Conservation (phyloP, 2,113 vertebrate genomes). For the Trogon surrucura region DNA sequence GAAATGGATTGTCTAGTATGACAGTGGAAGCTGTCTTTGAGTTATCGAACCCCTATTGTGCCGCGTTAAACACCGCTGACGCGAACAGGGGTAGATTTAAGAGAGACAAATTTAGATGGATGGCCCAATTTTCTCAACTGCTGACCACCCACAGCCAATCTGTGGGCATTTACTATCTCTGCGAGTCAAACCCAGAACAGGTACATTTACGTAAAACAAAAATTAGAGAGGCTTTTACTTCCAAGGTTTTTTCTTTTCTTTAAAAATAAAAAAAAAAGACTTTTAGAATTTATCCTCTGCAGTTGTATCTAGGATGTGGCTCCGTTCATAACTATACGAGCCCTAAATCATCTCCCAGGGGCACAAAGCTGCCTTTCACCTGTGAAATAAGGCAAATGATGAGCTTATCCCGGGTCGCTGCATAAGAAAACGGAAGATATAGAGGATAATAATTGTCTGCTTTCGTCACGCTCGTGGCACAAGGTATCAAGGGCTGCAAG, state of each 20-base stretch:
- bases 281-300: neutral
- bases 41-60: neutral
- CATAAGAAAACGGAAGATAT: accelerated
- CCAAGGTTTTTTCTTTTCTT: neutral
- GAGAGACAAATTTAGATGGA: constrained; percentile 36
- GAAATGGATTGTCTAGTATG: neutral
- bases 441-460: neutral
- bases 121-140: constrained; percentile 5
- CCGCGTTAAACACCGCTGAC: neutral
- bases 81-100: neutral
- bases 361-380: neutral
- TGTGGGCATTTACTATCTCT: neutral
- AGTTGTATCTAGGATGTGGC: neutral
- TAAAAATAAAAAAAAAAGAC: neutral
- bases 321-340: neutral
- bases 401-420: neutral
- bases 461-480: neutral
- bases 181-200: constrained; percentile 8
- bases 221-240: neutral
- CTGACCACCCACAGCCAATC: constrained; percentile 45
- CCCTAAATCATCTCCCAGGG: neutral
- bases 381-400: neutral
- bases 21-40: neutral
- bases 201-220: neutral
- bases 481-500: neutral